Evolutionary conservation across 2,113 vertebrate species (phyloP).

Genomic region (Budorcas taxicolor): DNA sequence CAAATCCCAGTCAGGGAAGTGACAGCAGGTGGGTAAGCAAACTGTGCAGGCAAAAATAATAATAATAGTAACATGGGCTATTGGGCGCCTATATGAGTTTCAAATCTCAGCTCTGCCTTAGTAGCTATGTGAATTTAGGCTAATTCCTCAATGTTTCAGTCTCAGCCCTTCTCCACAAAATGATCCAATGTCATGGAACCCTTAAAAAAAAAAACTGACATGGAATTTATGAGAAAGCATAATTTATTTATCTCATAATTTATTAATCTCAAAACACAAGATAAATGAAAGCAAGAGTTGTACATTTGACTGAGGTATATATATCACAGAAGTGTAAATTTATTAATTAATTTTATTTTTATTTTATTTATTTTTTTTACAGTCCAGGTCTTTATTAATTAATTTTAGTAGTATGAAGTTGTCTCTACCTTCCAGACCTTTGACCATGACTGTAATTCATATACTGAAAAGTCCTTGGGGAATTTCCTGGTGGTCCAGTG

Average conservation of each 20-base stretch:
- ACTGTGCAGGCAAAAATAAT: not conserved
- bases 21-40: not conserved
- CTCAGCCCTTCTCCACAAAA: not conserved
- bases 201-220: not conserved
- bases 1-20: not conserved
- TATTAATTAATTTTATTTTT: not conserved
- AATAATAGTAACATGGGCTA: not conserved
- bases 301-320: not conserved
- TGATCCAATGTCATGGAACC: not conserved
- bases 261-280: conserved; percentile 5
- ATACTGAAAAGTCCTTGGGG: not conserved
- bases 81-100: not conserved
- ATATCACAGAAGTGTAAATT: not conserved
- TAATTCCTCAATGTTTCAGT: not conserved
- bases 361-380: too few relatives aligned
- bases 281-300: not conserved
- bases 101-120: not conserved
- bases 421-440: not conserved
- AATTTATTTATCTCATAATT: not conserved
- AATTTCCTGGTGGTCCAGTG: not conserved
- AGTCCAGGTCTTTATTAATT: not conserved
- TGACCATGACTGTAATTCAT: not conserved
- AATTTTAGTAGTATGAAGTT: not conserved
- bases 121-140: not conserved
- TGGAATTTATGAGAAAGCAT: not conserved